Percentiles rank a stretch among this genome's conserved stretches.
These are phyloP conservation scores for Gastracanthus pulcherrimus DNA, from an alignment of 2,888 invertebrate species.

Conservation along the genomic window DNA sequence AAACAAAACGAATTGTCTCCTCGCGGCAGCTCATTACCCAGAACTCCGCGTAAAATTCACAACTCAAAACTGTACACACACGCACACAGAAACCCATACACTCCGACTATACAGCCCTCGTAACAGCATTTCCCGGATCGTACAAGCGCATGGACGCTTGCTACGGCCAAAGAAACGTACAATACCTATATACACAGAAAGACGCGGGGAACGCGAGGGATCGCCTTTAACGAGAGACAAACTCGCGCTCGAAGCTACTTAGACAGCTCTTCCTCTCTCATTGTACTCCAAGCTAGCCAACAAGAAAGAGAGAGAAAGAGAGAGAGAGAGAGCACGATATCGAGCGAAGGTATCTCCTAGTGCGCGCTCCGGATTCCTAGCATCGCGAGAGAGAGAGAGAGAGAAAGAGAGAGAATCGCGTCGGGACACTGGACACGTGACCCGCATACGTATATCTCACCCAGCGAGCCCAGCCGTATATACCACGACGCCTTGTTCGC, in stretches of 20 bases:
- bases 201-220: background rate
- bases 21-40: too few species aligned
- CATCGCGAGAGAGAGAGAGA: constrained; percentile 20
- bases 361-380: constrained; percentile 64
- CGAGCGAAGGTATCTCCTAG: constrained; percentile 60
- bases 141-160: background rate
- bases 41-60: too few species aligned
- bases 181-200: too few species aligned
- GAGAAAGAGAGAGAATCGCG: constrained; percentile 53
- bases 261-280: constrained; percentile 35
- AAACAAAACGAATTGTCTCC: too few species aligned
- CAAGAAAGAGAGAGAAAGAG: too few species aligned
- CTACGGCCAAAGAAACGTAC: background rate
- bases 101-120: too few species aligned
- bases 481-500: constrained; percentile 37
- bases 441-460: constrained; percentile 67
- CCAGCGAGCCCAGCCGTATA: constrained; percentile 61
- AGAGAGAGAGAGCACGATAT: constrained; percentile 55
- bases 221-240: constrained; percentile 41
- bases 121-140: too few species aligned
- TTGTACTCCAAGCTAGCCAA: background rate
- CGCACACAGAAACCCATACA: too few species aligned
- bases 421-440: constrained; percentile 73
- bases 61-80: too few species aligned
- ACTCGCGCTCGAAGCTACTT: constrained; percentile 33